Evolutionary conservation across 2,888 invertebrate genomes (phyloP), one percentile per base, ranked within the genome.

Genomic region (Fissipunctia ypsillon): DNA sequence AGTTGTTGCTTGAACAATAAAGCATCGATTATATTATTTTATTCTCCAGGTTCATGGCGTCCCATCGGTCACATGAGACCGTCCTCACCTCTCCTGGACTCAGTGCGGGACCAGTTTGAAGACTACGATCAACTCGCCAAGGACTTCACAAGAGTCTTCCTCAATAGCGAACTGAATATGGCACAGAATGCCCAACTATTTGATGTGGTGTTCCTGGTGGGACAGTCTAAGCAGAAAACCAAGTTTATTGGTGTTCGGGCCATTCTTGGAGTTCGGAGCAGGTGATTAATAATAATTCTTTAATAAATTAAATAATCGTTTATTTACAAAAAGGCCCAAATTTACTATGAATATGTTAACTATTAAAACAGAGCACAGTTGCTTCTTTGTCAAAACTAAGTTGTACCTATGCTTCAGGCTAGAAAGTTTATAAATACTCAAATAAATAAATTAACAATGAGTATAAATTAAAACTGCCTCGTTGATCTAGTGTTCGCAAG

Each of bases 61-160:
- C 99, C 99, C 22, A 99, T 99, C 83, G 99, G 97, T 84, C 99
- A 99, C 93, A 99, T 99, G 99, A 96, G 99, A 89, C 99, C 99
- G 1, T 99, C 99, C 0, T 99, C 99, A 31, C 99, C 99, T 0
- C 97, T 99, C 52, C 96, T 99, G 85, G 99, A 99, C 94, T 99
- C 99, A 9, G 99, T 99, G 56, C 96, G 99, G 87, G 99, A 99
- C 95, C 98, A 98, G 91, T 99, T 99, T 92, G 99, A 99, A 94
- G 98, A 99, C 94, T 99, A 99, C 95, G 99, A 99, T 93, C 98
- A 99, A 92, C 96, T 99, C 73, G 99, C 99, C 50, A 99, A 98
- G 94, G 99, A 99, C 94, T 99, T 99, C 93, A 98, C 98, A 14
- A 97, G 97, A 87, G 98, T 98, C 88, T 99, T 99, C 95, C 97